Base-by-base conservation (phyloP, 2,888 invertebrate species). In the Auanema sp. region DNA sequence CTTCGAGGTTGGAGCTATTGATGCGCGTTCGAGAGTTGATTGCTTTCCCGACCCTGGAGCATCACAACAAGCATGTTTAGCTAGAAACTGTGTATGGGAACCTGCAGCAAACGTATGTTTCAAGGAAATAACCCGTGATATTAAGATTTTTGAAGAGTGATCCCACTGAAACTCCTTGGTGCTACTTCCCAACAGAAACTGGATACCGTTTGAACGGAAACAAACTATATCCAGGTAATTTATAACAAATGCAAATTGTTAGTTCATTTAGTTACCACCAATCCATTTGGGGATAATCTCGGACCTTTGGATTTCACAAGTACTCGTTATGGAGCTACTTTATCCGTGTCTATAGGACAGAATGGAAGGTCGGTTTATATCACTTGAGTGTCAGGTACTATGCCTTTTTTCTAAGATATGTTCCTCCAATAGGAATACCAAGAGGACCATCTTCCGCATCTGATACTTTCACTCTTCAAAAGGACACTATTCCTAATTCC, bases 11-110 rank as follows among this genome's bases (percentile, higher is more conserved):
- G 33, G 21, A 21, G 56, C 49, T 14, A 47, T 58, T 5, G 58
- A 58, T 16, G 49, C 18, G 18, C 44, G 8, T 12, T 63, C 24
- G 1, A 40, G 79, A n/a, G 68, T 79, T 11, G 79, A 79, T 54
- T 79, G 79, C 54, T 72, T 54, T 25, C 78, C 79, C n/a, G 78
- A 78, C 16, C 73, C 73, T 14, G 69, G 69, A 12, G 68, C 70
- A n/a, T 60, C 68, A 3, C 60, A 66, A 25, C 23, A 33, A 1
- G 33, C 44, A 0, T 74, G 73, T 21, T 33, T 44, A 25, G 58
- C 68, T 16, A 50, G 75, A 52, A 67, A 66, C 21, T 75, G 75
- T n/a, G 55, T 69, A 33, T 75, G 66, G 66, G 49, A 62, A 11
- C 41, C 43, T 8, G 23, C 54, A 5, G 14, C 56, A 0, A 14